A percentile compares a stretch with the other conserved stretches of the same genome.
Evolutionary conservation across 1,140 invertebrate species (phyloP).

Genomic region (Drosophila punjabiensis): DNA sequence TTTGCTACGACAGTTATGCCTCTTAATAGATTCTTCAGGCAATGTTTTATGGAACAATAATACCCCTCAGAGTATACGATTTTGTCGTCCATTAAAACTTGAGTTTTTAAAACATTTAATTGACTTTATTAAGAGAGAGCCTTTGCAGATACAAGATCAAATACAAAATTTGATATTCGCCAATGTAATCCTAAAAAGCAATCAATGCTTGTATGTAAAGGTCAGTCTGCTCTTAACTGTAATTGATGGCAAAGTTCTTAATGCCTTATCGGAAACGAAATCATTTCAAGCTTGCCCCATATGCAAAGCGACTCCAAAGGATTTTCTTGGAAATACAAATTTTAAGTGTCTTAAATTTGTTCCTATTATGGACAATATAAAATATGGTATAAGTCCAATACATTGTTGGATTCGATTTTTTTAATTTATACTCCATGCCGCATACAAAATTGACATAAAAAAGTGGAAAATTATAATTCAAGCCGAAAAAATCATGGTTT

Average conservation of each 20-base stretch:
- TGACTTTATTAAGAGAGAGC: background rate
- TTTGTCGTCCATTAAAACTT: constrained; percentile 1
- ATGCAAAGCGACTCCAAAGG: constrained; percentile 30
- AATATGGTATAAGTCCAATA: constrained; percentile 36
- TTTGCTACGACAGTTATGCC: background rate
- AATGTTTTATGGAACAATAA: background rate
- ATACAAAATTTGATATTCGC: background rate
- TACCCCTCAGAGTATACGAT: background rate
- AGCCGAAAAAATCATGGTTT: too few species aligned
- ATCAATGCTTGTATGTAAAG: constrained; percentile 20
- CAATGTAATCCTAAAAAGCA: background rate
- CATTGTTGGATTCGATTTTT: too few species aligned
- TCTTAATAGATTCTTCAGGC: background rate
- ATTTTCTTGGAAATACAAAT: constrained; percentile 12
- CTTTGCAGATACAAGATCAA: background rate
- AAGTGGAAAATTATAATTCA: too few species aligned
- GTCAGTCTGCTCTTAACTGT: constrained; percentile 27
- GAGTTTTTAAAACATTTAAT: background rate
- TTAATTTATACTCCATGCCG: too few species aligned
- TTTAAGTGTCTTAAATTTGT: background rate
- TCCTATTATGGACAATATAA: constrained; percentile 20
- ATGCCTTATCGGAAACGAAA: constrained; percentile 24
- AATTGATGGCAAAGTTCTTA: constrained; percentile 52
- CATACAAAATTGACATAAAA: too few species aligned
- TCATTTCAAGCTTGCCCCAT: constrained; percentile 37